Evolutionary conservation across 2,888 invertebrate species (phyloP).

Genomic region (Vesta saturnalis): DNA sequence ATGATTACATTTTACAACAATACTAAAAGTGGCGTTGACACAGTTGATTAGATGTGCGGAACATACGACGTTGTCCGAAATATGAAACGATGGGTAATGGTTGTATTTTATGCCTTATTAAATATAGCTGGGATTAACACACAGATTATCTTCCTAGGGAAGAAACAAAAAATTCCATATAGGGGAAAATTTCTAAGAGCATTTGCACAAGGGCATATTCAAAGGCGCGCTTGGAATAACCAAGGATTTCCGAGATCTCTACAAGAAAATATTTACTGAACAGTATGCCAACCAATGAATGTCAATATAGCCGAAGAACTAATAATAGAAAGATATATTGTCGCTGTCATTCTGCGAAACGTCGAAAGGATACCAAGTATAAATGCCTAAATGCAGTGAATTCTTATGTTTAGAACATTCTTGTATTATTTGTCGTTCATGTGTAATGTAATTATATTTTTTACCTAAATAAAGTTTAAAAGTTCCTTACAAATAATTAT

Average conservation of each 20-base stretch:
- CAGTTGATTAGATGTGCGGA: too few relatives aligned
- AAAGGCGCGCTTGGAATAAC: background rate
- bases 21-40: too few relatives aligned
- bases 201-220: background rate
- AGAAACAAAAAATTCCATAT: too few relatives aligned
- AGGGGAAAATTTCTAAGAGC: background rate
- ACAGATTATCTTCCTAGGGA: background rate
- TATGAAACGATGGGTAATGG: too few relatives aligned
- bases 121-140: too few relatives aligned
- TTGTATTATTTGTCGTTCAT: background rate
- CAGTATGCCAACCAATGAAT: background rate
- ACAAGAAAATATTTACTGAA: too few relatives aligned
- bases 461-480: background rate
- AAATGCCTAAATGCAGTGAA: background rate
- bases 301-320: background rate
- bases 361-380: background rate
- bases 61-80: too few relatives aligned
- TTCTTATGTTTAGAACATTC: background rate
- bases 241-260: too few relatives aligned
- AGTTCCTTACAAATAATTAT: background rate
- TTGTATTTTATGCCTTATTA: too few relatives aligned
- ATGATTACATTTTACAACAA: too few relatives aligned
- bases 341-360: background rate
- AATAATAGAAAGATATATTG: background rate
- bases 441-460: background rate